Percentiles rank a stretch among this genome's conserved stretches.
Evolutionary conservation across 2,113 vertebrate species (phyloP).

Genomic region (Tragelaphus imberbis): DNA sequence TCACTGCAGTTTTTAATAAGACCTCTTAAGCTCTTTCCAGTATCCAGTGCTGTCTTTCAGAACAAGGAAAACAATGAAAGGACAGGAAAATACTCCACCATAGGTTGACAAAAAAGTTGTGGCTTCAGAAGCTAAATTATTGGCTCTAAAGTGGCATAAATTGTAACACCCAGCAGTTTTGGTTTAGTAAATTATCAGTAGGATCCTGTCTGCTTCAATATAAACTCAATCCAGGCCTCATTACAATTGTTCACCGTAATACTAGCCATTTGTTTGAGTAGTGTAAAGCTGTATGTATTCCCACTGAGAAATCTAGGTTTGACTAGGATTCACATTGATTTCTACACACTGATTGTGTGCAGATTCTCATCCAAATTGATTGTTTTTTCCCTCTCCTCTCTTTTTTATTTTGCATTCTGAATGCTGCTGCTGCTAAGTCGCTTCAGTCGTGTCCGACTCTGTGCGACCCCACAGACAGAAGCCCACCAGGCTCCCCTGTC

Average conservation of each 20-base stretch:
- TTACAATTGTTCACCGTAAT: not conserved
- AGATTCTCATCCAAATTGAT: constrained; percentile 35
- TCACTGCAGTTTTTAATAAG: not conserved
- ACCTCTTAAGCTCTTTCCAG: not conserved
- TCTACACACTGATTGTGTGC: not conserved
- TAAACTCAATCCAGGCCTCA: not conserved
- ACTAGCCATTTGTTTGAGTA: not conserved
- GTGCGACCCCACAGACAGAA: no score
- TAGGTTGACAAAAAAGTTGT: not conserved
- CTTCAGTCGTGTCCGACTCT: no score
- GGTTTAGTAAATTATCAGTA: not conserved
- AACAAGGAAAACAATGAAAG: not conserved
- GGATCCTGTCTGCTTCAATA: not conserved
- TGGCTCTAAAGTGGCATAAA: not conserved
- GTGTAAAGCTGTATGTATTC: not conserved
- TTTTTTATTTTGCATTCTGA: not conserved
- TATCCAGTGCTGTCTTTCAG: not conserved
- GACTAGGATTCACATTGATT: constrained; percentile 40
- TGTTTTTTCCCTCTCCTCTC: not conserved
- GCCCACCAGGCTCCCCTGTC: no score
- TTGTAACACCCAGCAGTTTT: not conserved
- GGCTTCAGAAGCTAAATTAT: not conserved
- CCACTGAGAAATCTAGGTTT: constrained; percentile 27
- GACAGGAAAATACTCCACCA: not conserved
- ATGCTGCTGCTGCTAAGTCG: not conserved